A percentile compares a stretch with the other conserved stretches of the same genome.
These are phyloP conservation scores for Valencia hispanica DNA, from an alignment of 2,797 vertebrate genomes.

Conservation along the genomic window DNA sequence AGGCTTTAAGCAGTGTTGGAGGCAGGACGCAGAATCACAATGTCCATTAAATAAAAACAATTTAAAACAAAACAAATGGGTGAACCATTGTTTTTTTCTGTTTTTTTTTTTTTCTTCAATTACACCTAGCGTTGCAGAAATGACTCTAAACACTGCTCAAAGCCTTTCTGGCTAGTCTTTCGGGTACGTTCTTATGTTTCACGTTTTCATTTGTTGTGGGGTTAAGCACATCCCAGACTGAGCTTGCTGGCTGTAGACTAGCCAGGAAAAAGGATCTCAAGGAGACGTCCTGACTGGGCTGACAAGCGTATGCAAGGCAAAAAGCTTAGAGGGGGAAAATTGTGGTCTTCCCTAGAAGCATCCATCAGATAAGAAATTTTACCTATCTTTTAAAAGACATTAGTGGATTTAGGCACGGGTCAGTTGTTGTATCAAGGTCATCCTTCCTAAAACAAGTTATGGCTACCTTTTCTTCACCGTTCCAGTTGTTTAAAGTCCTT, in stretches of 20 bases:
- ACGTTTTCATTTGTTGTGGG: conserved; percentile 64
- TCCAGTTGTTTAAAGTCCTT: not conserved
- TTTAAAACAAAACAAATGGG: not conserved
- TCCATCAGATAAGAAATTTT: conserved; percentile 26
- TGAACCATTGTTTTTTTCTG: not conserved
- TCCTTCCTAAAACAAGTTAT: not conserved
- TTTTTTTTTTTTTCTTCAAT: conserved; percentile 18
- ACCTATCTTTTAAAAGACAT: conserved; percentile 7
- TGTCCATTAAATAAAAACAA: conserved; percentile 23
- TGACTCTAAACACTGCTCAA: conserved; percentile 76
- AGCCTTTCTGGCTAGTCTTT: conserved; percentile 66
- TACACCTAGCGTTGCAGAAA: conserved; percentile 32
- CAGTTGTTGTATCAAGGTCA: not conserved
- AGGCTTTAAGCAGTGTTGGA: conserved; percentile 81
- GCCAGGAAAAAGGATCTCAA: conserved; percentile 52
- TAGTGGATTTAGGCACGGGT: conserved; percentile 1
- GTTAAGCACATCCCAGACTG: conserved; percentile 64
- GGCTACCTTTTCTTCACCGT: conserved; percentile 18
- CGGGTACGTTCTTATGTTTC: conserved; percentile 67
- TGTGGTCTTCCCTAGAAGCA: conserved; percentile 56
- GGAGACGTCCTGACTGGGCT: conserved; percentile 67
- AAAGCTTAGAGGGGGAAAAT: conserved; percentile 69
- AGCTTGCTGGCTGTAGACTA: conserved; percentile 61
- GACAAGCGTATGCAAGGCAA: conserved; percentile 66
- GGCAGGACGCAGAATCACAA: conserved; percentile 28